These are phyloP conservation scores for Podarcis muralis DNA, from an alignment of 2,113 vertebrate species.

Conservation along the genomic window DNA sequence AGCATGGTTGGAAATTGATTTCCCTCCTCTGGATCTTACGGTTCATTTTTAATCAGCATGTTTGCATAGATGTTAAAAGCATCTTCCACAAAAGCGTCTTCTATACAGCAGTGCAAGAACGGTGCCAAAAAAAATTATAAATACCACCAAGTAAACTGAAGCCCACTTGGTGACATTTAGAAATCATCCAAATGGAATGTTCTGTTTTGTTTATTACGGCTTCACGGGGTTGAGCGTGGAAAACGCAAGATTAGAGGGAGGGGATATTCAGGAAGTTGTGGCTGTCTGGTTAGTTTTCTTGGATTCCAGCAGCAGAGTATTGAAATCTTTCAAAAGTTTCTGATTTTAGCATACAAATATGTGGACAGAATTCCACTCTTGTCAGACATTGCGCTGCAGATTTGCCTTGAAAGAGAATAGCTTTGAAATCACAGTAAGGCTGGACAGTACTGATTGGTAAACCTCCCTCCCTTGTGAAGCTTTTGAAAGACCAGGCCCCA, in stretches of 20 bases:
- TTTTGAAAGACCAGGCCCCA: not conserved
- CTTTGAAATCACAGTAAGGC: not conserved
- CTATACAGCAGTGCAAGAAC: conserved; percentile 33
- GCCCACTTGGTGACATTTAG: conserved; percentile 58
- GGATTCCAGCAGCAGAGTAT: conserved; percentile 14
- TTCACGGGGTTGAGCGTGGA: conserved; percentile 25
- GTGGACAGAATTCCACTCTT: not conserved
- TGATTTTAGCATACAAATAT: conserved; percentile 44
- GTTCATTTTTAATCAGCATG: not conserved
- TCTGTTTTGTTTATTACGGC: conserved; percentile 58
- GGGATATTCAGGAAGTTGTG: conserved; percentile 46
- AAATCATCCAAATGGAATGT: conserved; percentile 67
- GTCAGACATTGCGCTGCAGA: conserved; percentile 5
- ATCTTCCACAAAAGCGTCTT: conserved; percentile 18
- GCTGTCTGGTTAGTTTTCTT: conserved; percentile 37
- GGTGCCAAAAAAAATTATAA: conserved; percentile 37
- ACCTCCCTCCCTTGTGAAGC: accelerated
- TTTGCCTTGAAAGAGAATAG: not conserved
- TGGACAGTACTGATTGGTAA: not conserved
- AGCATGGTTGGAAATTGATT: not conserved
- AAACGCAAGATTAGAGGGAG: conserved; percentile 50
- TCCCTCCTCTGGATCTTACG: not conserved
- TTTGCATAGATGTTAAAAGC: not conserved
- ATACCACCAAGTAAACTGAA: conserved; percentile 52
- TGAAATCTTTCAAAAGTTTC: conserved; percentile 37